Evolutionary conservation across 2,888 invertebrate genomes (phyloP).

Genomic region (Prosapia bicincta): DNA sequence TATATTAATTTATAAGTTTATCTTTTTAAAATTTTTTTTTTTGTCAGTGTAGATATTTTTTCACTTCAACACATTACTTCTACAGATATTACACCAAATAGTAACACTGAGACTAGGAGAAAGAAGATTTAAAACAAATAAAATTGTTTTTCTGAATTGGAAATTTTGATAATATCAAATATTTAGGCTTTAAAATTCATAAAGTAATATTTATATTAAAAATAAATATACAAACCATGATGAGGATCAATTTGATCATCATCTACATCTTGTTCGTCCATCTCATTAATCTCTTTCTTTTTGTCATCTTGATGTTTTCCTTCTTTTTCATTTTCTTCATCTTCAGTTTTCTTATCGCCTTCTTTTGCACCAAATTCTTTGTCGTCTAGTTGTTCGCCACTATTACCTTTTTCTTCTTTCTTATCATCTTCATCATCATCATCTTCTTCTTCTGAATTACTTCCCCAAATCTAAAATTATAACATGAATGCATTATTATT

Average conservation of each 20-base stretch:
- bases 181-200: too few species aligned
- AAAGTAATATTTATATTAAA: too few species aligned
- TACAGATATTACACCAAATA: too few species aligned
- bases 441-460: slow-evolving; percentile 71
- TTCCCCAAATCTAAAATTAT: slow-evolving; percentile 51
- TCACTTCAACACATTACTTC: too few species aligned
- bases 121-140: too few species aligned
- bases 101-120: too few species aligned
- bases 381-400: slow-evolving; percentile 59
- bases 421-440: slow-evolving; percentile 59
- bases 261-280: slow-evolving; percentile 74
- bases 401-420: slow-evolving; percentile 57
- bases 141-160: too few species aligned
- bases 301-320: slow-evolving; percentile 54
- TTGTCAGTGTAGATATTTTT: too few species aligned
- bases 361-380: slow-evolving; percentile 77
- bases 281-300: slow-evolving; percentile 73
- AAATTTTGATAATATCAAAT: too few species aligned
- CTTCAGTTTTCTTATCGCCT: slow-evolving; percentile 51
- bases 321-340: slow-evolving; percentile 55
- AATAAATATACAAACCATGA: slow-evolving; percentile 60
- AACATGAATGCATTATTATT: neutral
- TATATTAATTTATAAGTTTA: too few species aligned
- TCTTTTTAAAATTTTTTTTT: too few species aligned
- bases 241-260: slow-evolving; percentile 81